A percentile compares a stretch with the other conserved stretches of the same genome.
Evolutionary conservation across 2,113 vertebrate genomes (phyloP).

Genomic region (Megaceryle maxima): DNA sequence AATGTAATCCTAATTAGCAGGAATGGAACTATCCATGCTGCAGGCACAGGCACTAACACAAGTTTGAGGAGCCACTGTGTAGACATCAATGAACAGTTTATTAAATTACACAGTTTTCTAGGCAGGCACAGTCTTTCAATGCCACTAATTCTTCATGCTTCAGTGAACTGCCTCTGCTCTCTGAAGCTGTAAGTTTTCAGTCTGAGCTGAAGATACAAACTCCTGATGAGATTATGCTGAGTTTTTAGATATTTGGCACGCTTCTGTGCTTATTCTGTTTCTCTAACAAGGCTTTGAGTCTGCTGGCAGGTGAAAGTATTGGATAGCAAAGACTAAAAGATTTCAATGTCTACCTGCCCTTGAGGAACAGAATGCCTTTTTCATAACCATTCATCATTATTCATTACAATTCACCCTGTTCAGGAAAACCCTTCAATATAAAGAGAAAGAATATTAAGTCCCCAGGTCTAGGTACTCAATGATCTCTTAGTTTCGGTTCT

Average conservation of each 20-base stretch:
- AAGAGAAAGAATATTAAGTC: neutral
- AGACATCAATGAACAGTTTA: constrained; percentile 73
- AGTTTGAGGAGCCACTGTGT: constrained; percentile 57
- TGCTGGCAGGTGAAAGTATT: constrained; percentile 37
- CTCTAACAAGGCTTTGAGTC: constrained; percentile 49
- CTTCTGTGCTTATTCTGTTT: constrained; percentile 15
- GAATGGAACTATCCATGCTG: constrained; percentile 56
- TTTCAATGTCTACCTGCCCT: constrained; percentile 23
- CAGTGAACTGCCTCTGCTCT: constrained; percentile 38
- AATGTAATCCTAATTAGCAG: constrained; percentile 69
- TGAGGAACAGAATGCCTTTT: neutral
- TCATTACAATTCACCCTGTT: neutral
- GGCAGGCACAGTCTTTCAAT: constrained; percentile 57
- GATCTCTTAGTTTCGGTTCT: neutral
- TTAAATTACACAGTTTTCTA: constrained; percentile 76
- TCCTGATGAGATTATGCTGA: constrained; percentile 58
- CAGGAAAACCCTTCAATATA: neutral
- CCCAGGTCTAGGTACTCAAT: neutral
- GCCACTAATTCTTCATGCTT: constrained; percentile 59
- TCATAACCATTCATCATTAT: neutral
- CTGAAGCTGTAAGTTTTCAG: constrained; percentile 61
- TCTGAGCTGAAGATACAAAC: constrained; percentile 41
- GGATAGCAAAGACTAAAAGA: neutral
- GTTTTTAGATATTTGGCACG: constrained; percentile 44
- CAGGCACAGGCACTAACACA: constrained; percentile 54